Evolutionary conservation across 92 coral and sea anemone genomes (phyloP).

Genomic region (Palythoa grandis): DNA sequence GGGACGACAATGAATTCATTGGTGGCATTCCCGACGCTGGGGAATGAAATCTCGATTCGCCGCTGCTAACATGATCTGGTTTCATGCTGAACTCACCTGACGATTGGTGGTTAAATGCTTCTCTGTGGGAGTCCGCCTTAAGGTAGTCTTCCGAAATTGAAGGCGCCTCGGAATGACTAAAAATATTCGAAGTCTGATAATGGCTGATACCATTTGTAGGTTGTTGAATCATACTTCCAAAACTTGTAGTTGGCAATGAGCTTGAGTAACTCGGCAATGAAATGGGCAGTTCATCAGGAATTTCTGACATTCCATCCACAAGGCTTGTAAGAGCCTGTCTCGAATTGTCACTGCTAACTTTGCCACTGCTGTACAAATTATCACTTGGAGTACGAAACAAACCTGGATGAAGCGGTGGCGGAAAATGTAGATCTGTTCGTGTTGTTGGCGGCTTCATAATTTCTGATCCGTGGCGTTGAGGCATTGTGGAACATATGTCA

Average conservation of each 20-base stretch:
- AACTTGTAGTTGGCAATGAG: constrained; percentile 44
- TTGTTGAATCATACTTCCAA: constrained; percentile 37
- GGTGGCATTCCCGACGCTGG: constrained; percentile 45
- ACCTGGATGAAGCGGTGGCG: constrained; percentile 68
- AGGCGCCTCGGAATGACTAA: constrained; percentile 47
- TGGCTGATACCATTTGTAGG: constrained; percentile 44
- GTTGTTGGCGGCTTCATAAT: constrained; percentile 68
- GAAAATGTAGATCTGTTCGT: constrained; percentile 53
- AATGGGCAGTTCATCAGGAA: constrained; percentile 77
- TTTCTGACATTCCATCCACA: constrained; percentile 73
- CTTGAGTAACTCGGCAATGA: constrained; percentile 53
- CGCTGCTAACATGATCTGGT: constrained; percentile 51
- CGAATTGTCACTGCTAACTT: constrained; percentile 50
- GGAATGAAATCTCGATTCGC: constrained; percentile 70
- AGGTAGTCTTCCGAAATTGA: constrained; percentile 59
- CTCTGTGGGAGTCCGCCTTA: constrained; percentile 59
- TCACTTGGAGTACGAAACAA: constrained; percentile 39
- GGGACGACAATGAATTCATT: constrained; percentile 53
- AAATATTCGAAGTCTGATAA: constrained; percentile 56
- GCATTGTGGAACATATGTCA: constrained; percentile 62
- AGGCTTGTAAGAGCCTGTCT: constrained; percentile 48
- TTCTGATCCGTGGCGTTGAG: constrained; percentile 81
- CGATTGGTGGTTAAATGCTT: constrained; percentile 45
- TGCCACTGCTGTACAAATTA: constrained; percentile 44
- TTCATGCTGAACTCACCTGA: constrained; percentile 71